These are phyloP conservation scores for Plectrocnemia conspersa DNA, from an alignment of 1,140 invertebrate species.

Conservation along the genomic window DNA sequence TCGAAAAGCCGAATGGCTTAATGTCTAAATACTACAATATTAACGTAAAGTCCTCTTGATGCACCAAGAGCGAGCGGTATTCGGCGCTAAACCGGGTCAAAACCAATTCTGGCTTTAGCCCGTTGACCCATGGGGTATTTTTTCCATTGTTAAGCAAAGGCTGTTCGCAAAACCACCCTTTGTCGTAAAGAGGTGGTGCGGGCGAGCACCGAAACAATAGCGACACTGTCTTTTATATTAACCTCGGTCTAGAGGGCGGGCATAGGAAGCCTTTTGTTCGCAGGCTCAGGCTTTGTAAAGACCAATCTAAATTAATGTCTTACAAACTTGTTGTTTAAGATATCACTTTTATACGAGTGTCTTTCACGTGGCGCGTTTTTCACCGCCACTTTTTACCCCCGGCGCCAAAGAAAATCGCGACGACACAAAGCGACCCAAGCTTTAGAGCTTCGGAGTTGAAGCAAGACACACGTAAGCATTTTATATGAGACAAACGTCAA, in stretches of 20 bases:
- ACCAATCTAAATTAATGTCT: constrained; percentile 27
- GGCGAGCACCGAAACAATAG: constrained; percentile 17
- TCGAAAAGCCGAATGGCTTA: no score
- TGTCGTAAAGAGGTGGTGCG: constrained; percentile 2
- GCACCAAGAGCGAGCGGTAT: no score
- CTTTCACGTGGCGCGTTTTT: neutral
- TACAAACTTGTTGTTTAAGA: constrained; percentile 27
- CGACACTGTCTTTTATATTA: constrained; percentile 26
- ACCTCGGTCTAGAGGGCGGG: constrained; percentile 14
- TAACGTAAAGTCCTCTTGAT: no score
- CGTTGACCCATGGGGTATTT: neutral
- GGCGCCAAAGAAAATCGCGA: no score
- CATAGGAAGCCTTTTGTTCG: constrained; percentile 21
- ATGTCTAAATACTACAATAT: no score
- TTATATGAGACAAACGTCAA: no score
- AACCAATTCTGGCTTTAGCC: neutral
- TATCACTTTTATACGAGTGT: constrained; percentile 21
- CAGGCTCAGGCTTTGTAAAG: constrained; percentile 20
- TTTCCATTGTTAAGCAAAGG: constrained; percentile 5
- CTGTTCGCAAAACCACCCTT: constrained; percentile 6
- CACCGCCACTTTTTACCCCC: no score
- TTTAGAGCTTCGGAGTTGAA: no score
- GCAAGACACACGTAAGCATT: no score
- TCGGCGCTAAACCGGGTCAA: no score
- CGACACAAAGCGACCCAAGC: no score